These are phyloP conservation scores for Polylopha cassiicola DNA, from an alignment of 2,888 invertebrate species.

Conservation along the genomic window DNA sequence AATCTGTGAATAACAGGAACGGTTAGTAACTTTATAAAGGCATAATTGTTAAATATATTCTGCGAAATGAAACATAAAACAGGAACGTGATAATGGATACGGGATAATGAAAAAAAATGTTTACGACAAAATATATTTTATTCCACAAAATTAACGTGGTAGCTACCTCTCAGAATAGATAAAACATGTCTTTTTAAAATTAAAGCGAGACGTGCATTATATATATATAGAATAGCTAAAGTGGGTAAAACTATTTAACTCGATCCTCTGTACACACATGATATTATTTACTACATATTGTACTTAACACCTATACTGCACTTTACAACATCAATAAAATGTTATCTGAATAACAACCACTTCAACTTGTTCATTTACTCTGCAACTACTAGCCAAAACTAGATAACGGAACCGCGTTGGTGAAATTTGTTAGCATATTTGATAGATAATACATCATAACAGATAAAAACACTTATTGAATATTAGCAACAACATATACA, in stretches of 20 bases:
- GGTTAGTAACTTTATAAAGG: constrained; percentile 25
- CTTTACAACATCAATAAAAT: constrained; percentile 53
- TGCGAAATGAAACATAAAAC: constrained; percentile 24
- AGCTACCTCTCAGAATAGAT: constrained; percentile 33
- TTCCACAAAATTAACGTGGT: constrained; percentile 33
- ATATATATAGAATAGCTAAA: constrained; percentile 11
- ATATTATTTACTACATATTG: constrained; percentile 33
- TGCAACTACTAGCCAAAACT: constrained; percentile 45
- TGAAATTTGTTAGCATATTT: constrained; percentile 54
- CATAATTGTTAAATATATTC: constrained; percentile 18
- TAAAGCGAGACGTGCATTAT: constrained; percentile 35
- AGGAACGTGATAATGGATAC: constrained; percentile 27
- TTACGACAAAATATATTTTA: constrained; percentile 38
- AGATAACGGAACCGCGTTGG: constrained; percentile 46
- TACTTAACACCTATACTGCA: constrained; percentile 47
- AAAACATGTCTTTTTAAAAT: constrained; percentile 28
- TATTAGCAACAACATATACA: constrained; percentile 46
- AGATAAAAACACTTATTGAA: constrained; percentile 47
- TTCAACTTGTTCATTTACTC: constrained; percentile 58
- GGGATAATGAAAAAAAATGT: constrained; percentile 27
- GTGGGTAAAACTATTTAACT: constrained; percentile 26
- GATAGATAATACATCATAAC: constrained; percentile 59
- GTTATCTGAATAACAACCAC: constrained; percentile 57
- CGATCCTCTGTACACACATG: constrained; percentile 34
- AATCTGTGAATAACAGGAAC: constrained; percentile 51